Conservation (phyloP, 1,140 invertebrate species). For the Probaryconus sp. region DNA sequence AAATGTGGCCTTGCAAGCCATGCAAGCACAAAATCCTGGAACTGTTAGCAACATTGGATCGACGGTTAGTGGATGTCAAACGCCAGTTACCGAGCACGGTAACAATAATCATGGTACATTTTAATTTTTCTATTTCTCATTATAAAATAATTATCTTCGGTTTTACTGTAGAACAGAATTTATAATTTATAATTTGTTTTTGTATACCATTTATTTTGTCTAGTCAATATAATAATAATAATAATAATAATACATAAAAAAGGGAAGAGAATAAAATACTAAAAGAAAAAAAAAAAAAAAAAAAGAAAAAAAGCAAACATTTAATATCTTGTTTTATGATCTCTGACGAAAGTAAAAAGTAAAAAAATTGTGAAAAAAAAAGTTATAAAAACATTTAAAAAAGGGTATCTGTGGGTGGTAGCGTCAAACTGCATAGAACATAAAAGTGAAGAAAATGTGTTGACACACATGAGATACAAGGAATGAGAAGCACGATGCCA, state of each 20-base stretch:
- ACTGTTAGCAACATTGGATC: conserved; percentile 64
- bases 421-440: conserved; percentile 47
- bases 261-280: no score
- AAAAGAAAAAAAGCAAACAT: conserved; percentile 34
- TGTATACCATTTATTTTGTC: no score
- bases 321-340: conserved; percentile 1
- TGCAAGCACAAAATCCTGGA: conserved; percentile 66
- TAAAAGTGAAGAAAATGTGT: conserved; percentile 63
- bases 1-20: conserved; percentile 65
- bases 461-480: conserved; percentile 60
- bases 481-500: conserved; percentile 35
- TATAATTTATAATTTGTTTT: no score
- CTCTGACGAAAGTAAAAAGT: no score
- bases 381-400: conserved; percentile 35
- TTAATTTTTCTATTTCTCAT: not conserved
- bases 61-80: conserved; percentile 67
- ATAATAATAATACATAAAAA: no score
- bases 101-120: conserved; percentile 38
- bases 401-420: conserved; percentile 55
- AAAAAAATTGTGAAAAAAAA: no score
- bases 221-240: no score
- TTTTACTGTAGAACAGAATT: no score
- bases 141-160: not conserved
- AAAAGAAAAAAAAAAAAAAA: conserved; percentile 1
- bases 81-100: conserved; percentile 71